Percentiles rank a stretch among this genome's conserved stretches.
These are phyloP conservation scores for Cenopis cana DNA, from an alignment of 2,888 invertebrate genomes.

Conservation along the genomic window DNA sequence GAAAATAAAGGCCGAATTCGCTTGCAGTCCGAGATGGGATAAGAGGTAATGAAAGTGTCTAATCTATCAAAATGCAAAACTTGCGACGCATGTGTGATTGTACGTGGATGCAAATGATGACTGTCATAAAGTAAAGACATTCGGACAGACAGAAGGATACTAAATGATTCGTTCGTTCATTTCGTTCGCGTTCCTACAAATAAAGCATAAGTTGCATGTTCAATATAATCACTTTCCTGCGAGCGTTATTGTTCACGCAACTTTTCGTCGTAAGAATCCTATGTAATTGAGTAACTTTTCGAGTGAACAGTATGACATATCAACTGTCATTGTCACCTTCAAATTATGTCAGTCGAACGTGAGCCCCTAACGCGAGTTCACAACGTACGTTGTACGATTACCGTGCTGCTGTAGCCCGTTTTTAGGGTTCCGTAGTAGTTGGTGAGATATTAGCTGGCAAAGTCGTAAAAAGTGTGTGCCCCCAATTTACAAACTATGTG, in stretches of 20 bases:
- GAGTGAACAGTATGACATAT: too few relatives aligned
- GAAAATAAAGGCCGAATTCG: not conserved
- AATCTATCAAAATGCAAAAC: slow-evolving; percentile 20
- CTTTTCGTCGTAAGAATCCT: not conserved
- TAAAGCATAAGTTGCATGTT: slow-evolving; percentile 1
- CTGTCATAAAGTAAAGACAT: slow-evolving; percentile 16
- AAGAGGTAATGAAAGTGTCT: slow-evolving; percentile 4
- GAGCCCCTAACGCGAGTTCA: not conserved
- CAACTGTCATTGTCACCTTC: not conserved
- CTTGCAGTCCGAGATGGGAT: not conserved
- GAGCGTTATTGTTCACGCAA: not conserved
- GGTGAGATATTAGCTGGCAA: too few relatives aligned
- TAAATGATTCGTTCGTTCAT: too few relatives aligned
- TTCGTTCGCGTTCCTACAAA: too few relatives aligned
- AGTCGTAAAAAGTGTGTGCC: too few relatives aligned
- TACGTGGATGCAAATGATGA: slow-evolving; percentile 10
- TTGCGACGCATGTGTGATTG: slow-evolving; percentile 8
- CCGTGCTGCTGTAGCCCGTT: too few relatives aligned
- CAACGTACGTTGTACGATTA: too few relatives aligned
- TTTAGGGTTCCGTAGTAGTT: too few relatives aligned
- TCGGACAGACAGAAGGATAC: slow-evolving; percentile 6
- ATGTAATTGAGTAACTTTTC: too few relatives aligned
- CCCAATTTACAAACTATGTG: too few relatives aligned
- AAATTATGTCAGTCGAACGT: not conserved
- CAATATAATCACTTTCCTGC: slow-evolving; percentile 3